phyloP scores from a whole-genome alignment of 2,113 vertebrate genomes.

The human region GRCh38 chr3:43725501-43726000 shows the following conservation, averaged over 20 bases:
- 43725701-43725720: background rate
- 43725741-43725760: background rate
- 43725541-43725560: background rate
- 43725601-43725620: background rate
- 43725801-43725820: background rate
- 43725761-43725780: background rate
- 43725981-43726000: no score
- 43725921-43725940: no score
- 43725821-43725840: background rate
- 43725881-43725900: no score
- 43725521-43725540: background rate
- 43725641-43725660: background rate
- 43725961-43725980: no score
- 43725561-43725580: background rate
- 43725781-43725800: background rate
- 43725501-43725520: background rate
- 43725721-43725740: background rate
- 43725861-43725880: no score
- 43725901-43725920: no score
- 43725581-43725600: background rate
- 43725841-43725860: background rate
- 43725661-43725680: background rate
- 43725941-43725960: no score
- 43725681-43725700: background rate
- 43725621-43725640: background rate